phyloP scores from a whole-genome alignment of 2,888 invertebrate genomes.

The Epirrhoe tristata region DNA sequence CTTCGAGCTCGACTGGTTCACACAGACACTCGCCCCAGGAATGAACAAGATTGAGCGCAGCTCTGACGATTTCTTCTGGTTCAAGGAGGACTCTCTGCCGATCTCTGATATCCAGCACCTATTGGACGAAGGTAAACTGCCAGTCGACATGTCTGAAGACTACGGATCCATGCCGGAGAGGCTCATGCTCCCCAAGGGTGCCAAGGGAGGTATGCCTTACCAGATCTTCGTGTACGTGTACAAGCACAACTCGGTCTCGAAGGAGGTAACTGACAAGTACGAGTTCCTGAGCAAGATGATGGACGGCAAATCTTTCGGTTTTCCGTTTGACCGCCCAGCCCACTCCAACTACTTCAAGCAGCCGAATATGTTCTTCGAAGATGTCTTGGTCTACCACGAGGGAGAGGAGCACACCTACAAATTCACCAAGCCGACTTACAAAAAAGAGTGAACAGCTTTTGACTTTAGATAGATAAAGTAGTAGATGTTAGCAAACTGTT shows the following conservation, averaged over 20 bases:
- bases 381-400: constrained; percentile 83
- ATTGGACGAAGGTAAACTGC: constrained; percentile 81
- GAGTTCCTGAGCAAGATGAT: constrained; percentile 45
- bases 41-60: constrained; percentile 87
- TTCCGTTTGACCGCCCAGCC: constrained; percentile 85
- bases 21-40: constrained; percentile 86
- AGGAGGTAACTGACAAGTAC: constrained; percentile 50
- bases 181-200: constrained; percentile 90
- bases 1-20: constrained; percentile 86
- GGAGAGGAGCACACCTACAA: constrained; percentile 66
- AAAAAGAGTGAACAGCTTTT: constrained; percentile 14
- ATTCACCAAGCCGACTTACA: constrained; percentile 39
- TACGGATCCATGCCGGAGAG: constrained; percentile 88
- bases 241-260: constrained; percentile 76
- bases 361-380: constrained; percentile 86
- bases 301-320: constrained; percentile 84
- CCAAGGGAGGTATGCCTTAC: constrained; percentile 87
- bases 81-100: constrained; percentile 87
- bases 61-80: constrained; percentile 87
- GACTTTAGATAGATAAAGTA: constrained; percentile 7
- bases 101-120: constrained; percentile 86
- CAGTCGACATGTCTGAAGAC: constrained; percentile 80
- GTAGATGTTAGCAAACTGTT: constrained; percentile 9
- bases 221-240: constrained; percentile 87
- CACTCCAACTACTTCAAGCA: constrained; percentile 69